These are phyloP conservation scores for Camponotus pennsylvanicus DNA, from an alignment of 1,140 invertebrate species.

Conservation along the genomic window DNA sequence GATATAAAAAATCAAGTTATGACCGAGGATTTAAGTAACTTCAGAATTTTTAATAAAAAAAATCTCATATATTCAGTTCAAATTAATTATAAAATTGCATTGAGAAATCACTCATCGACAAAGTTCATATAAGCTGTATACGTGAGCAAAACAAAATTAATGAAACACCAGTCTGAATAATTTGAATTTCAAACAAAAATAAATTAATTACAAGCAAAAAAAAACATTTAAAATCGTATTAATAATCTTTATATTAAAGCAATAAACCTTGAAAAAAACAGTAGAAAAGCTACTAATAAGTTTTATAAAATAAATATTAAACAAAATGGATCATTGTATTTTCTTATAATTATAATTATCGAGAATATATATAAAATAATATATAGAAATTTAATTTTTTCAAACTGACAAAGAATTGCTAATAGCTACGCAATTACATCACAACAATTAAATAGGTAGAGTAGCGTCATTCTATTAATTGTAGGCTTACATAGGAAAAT, in stretches of 20 bases:
- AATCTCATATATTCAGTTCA: neutral
- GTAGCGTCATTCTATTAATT: neutral
- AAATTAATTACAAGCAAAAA: neutral
- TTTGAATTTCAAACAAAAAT: neutral
- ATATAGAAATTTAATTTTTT: neutral
- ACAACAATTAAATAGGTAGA: constrained; percentile 11
- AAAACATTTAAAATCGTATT: neutral
- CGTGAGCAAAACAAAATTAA: neutral
- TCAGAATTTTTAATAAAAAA: neutral
- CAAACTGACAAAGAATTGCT: neutral
- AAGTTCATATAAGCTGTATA: neutral
- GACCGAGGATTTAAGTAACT: neutral
- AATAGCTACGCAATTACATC: neutral
- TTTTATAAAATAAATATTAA: neutral
- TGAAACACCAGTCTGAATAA: neutral
- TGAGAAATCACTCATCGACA: neutral
- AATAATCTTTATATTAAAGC: neutral
- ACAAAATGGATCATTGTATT: neutral
- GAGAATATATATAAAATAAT: neutral
- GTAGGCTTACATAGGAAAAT: neutral
- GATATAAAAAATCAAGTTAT: neutral
- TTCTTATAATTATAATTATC: neutral
- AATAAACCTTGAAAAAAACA: neutral
- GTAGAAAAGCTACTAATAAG: neutral
- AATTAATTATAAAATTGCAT: neutral